A percentile compares a stretch with the other conserved stretches of the same genome.
phyloP scores from a whole-genome alignment of 2,113 vertebrate genomes.

The Tyto alba region DNA sequence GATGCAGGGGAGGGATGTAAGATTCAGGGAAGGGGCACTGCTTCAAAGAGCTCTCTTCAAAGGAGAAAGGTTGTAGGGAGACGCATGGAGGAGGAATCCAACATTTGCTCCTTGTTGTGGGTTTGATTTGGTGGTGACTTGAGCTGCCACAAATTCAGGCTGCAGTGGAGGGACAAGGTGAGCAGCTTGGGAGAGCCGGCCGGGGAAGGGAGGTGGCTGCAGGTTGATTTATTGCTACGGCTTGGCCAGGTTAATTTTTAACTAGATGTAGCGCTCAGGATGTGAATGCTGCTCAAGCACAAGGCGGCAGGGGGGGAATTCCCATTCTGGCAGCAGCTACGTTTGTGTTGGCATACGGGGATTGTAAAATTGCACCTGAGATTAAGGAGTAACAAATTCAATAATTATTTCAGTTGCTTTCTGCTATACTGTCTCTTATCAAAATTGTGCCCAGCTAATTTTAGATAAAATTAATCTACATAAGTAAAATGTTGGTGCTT shows the following conservation, averaged over 20 bases:
- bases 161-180: neutral
- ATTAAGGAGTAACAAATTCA: neutral
- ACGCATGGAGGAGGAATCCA: accelerated
- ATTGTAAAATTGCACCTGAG: neutral
- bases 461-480: neutral
- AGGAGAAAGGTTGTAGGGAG: neutral
- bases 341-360: neutral
- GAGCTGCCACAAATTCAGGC: neutral
- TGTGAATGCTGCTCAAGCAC: neutral
- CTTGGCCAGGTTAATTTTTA: neutral
- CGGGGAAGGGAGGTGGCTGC: neutral
- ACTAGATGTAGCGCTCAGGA: neutral
- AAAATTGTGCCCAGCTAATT: neutral
- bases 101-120: accelerated
- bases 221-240: neutral
- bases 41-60: neutral
- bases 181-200: neutral
- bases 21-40: accelerated
- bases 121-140: neutral
- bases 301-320: neutral
- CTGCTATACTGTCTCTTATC: neutral
- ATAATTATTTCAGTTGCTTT: neutral
- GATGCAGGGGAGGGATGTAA: neutral
- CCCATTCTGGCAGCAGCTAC: accelerated
- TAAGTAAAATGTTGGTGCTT: neutral